Base-by-base conservation (phyloP, 2,113 vertebrate genomes). In the Laterallus jamaicensis region DNA sequence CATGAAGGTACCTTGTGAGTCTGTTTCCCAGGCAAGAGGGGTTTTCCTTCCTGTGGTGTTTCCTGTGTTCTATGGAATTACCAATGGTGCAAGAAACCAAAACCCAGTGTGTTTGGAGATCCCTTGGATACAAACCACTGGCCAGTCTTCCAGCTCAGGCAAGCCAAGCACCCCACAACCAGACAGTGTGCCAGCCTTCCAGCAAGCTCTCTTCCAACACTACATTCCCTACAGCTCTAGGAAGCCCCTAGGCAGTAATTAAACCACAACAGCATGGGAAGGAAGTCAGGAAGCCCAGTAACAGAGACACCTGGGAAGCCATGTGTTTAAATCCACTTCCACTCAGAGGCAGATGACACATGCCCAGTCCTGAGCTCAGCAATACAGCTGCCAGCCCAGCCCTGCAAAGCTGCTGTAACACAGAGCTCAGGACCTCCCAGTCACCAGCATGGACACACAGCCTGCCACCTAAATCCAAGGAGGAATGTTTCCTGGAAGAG, bases 331-430 rank as follows among this genome's bases (percentile, higher is more conserved):
- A 6, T 5, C 89, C 52, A 0, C 4, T 25, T 31, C 32, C 1
- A 11, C 66, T 77, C 58, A 14, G 12, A 62, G 40, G 22, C 19
- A 88, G 55, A 25, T 18, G 3, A 1, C 1, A 2, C 2, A 4
- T 1, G 9, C 66, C 44, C 21, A 39, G 1, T 19, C 79, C 47
- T 0, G 28, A 50, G 86, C 84, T 44, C 68, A 7, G 44, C 8
- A 21, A 3, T 5, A 7, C 12, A 54, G 40, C 0, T 40, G 59
- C 26, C 59, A 26, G n/a, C 64, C 62, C 59, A 58, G 49, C 63
- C 11, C 39, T 0, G 11, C 3, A 22, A 70, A 40, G 62, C 15
- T 18, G 54, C 5, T 0, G 0, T 29, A 26, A 26, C 9, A 2
- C 0, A 3, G 12, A 75, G 56, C 74, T 37, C 8, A 2, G 25